Conservation (phyloP, 2,113 vertebrate species). For the Phaethornis superciliosus region DNA sequence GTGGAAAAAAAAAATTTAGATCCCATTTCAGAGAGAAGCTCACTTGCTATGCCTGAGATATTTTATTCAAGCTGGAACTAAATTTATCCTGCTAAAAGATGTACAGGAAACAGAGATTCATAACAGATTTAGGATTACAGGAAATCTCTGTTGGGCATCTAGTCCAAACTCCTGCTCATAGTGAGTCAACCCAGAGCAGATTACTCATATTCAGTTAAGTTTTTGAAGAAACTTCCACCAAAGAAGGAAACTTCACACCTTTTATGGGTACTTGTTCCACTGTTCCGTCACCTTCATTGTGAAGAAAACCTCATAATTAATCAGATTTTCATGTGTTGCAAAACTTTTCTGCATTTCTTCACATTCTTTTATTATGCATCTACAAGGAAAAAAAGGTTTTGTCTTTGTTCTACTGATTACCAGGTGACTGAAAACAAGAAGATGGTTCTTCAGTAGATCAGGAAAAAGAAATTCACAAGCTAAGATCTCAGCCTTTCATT, state of each 20-base stretch:
- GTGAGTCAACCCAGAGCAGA: not conserved
- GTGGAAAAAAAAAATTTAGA: not conserved
- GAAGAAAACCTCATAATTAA: not conserved
- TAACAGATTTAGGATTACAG: not conserved
- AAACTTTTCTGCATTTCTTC: not conserved
- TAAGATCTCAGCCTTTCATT: rapidly evolving
- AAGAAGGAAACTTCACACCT: not conserved
- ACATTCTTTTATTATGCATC: not conserved
- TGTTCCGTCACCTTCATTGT: not conserved
- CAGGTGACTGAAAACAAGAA: not conserved
- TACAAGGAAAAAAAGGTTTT: not conserved
- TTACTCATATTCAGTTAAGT: not conserved
- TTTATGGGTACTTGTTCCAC: rapidly evolving
- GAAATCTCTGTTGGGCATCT: not conserved
- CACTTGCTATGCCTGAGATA: not conserved
- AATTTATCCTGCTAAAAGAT: not conserved
- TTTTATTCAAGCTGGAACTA: not conserved
- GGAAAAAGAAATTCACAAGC: not conserved
- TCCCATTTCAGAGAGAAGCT: not conserved
- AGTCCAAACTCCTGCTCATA: not conserved
- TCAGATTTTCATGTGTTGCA: not conserved
- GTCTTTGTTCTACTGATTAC: not conserved
- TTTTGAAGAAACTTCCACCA: not conserved
- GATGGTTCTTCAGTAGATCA: not conserved
- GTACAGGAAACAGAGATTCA: not conserved